Evolutionary conservation across 2,797 vertebrate species (phyloP).

Genomic region (Sebastes matsubarae): DNA sequence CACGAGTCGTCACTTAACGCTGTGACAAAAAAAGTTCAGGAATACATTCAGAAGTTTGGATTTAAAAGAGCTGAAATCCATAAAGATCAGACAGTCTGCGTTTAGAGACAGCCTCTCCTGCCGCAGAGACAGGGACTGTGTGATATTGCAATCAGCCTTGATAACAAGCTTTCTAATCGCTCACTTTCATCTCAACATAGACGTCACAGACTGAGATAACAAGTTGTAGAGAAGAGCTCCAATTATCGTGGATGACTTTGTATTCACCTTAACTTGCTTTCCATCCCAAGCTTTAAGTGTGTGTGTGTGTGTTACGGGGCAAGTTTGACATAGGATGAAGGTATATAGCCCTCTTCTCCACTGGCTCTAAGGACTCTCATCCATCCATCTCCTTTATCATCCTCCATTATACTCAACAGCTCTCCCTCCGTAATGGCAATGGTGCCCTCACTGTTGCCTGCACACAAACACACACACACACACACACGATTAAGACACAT

Average conservation of each 20-base stretch:
- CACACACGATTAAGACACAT: background rate
- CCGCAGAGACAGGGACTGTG: slow-evolving; percentile 14
- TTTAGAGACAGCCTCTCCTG: slow-evolving; percentile 14
- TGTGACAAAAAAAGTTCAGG: slow-evolving; percentile 29
- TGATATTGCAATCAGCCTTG: slow-evolving; percentile 35
- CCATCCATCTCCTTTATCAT: slow-evolving; percentile 91
- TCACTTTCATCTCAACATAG: slow-evolving; percentile 43
- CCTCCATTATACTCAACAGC: slow-evolving; percentile 84
- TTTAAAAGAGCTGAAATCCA: slow-evolving; percentile 26
- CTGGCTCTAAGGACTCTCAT: slow-evolving; percentile 82
- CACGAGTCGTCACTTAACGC: slow-evolving; percentile 2
- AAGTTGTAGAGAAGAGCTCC: slow-evolving; percentile 39
- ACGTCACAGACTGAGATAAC: slow-evolving; percentile 48
- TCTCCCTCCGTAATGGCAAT: slow-evolving; percentile 86
- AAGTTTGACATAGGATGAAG: slow-evolving; percentile 86
- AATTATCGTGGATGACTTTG: slow-evolving; percentile 48
- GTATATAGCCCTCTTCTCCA: slow-evolving; percentile 88
- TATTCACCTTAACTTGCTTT: slow-evolving; percentile 49
- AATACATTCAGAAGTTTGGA: slow-evolving; percentile 59
- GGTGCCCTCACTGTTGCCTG: slow-evolving; percentile 86
- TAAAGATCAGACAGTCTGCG: slow-evolving; percentile 19
- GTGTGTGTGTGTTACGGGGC: slow-evolving; percentile 40
- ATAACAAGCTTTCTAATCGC: slow-evolving; percentile 47
- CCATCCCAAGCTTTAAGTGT: slow-evolving; percentile 6
- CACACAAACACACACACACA: slow-evolving; percentile 17